Evolutionary conservation across 2,797 vertebrate genomes (phyloP).

Genomic region (Periophthalmus magnuspinnatus): DNA sequence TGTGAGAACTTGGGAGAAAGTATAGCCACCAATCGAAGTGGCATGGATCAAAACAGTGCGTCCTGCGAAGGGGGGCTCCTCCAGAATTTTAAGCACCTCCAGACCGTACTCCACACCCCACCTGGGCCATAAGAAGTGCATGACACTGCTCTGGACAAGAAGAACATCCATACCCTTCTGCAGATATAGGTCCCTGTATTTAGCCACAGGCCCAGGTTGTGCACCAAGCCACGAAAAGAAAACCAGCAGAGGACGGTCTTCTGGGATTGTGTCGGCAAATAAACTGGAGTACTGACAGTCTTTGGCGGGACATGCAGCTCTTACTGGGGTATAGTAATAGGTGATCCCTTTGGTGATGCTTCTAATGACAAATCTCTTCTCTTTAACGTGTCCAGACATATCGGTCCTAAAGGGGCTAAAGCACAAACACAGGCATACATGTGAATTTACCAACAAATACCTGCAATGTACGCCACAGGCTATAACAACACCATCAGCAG

Average conservation of each 20-base stretch:
- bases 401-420: slow-evolving; percentile 42
- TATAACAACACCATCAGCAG: not conserved
- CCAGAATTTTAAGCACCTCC: slow-evolving; percentile 60
- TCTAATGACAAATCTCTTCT: slow-evolving; percentile 19
- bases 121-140: slow-evolving; percentile 74
- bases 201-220: slow-evolving; percentile 44
- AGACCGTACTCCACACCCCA: slow-evolving; percentile 60
- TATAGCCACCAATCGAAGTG: slow-evolving; percentile 78
- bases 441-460: not conserved
- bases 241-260: slow-evolving; percentile 62
- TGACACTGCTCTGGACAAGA: slow-evolving; percentile 59
- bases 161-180: slow-evolving; percentile 69
- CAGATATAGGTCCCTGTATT: slow-evolving; percentile 75
- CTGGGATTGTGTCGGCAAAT: not conserved
- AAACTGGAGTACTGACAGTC: not conserved
- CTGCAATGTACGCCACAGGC: not conserved
- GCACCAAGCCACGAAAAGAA: slow-evolving; percentile 79
- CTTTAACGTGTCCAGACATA: not conserved
- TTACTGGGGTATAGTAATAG: slow-evolving; percentile 41
- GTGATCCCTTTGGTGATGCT: slow-evolving; percentile 52
- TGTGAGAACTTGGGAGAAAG: slow-evolving; percentile 71
- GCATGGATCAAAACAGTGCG: slow-evolving; percentile 71
- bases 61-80: slow-evolving; percentile 58
- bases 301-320: slow-evolving; percentile 6
- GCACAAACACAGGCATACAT: not conserved